Percentiles rank a stretch among this genome's conserved stretches.
These are phyloP conservation scores for Onychomys leucogaster DNA, from an alignment of 2,797 vertebrate species.

Conservation along the genomic window DNA sequence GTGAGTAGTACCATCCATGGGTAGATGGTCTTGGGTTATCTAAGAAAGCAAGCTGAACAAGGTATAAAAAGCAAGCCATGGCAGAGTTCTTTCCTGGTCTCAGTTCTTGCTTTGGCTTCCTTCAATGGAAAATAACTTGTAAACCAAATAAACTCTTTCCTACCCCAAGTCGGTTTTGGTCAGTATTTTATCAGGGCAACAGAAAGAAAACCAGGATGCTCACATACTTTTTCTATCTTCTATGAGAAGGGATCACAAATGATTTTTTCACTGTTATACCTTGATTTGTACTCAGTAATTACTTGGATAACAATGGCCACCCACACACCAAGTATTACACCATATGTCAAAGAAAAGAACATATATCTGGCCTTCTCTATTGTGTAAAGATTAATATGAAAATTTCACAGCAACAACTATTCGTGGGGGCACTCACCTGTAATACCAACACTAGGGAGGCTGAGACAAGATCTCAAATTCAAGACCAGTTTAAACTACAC, in stretches of 20 bases:
- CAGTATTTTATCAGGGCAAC: background rate
- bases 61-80: background rate
- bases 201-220: background rate
- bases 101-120: background rate
- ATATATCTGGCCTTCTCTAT: background rate
- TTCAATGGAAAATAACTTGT: background rate
- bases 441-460: background rate
- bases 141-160: background rate
- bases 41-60: background rate
- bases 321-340: background rate
- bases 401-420: background rate
- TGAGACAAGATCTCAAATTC: background rate
- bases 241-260: background rate
- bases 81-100: background rate
- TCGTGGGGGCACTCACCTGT: background rate
- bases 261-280: background rate
- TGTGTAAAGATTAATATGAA: background rate
- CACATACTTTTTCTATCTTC: background rate
- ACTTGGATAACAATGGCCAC: constrained; percentile 2
- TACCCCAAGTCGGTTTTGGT: background rate
- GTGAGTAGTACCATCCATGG: background rate
- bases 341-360: constrained; percentile 29
- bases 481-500: background rate
- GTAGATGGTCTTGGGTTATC: background rate
- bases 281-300: background rate